Conservation (phyloP, 64 coral and sea anemone genomes). For the Catalaphyllia jardinei region DNA sequence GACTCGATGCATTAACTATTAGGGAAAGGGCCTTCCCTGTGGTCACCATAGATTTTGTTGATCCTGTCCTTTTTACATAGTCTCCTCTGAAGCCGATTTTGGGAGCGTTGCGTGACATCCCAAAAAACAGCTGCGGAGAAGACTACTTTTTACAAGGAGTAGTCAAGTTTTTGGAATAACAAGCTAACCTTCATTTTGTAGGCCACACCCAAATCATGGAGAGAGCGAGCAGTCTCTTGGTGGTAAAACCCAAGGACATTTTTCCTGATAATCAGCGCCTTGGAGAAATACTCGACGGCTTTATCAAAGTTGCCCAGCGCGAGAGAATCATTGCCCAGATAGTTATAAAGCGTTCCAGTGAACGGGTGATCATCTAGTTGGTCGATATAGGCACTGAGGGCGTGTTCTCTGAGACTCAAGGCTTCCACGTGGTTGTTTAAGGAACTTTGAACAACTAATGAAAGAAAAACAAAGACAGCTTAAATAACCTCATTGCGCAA, state of each 20-base stretch:
- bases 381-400: constrained; percentile 20
- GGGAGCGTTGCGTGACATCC: too few relatives aligned
- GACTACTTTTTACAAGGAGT: not conserved
- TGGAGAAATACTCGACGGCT: constrained; percentile 17
- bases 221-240: constrained; percentile 61
- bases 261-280: constrained; percentile 36
- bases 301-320: constrained; percentile 40
- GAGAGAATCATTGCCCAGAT: constrained; percentile 53
- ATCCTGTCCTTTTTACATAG: too few relatives aligned
- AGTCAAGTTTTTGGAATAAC: not conserved
- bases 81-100: too few relatives aligned
- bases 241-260: constrained; percentile 29
- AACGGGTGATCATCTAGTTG: constrained; percentile 56
- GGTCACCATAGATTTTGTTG: too few relatives aligned
- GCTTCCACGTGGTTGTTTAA: constrained; percentile 1
- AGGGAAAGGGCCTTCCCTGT: too few relatives aligned
- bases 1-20: too few relatives aligned
- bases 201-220: constrained; percentile 48
- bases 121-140: not conserved
- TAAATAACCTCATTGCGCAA: too few relatives aligned
- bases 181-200: constrained; percentile 40
- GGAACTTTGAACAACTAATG: constrained; percentile 30
- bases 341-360: constrained; percentile 55
- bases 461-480: not conserved
- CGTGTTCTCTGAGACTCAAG: constrained; percentile 31